Percentiles rank a stretch among this genome's conserved stretches.
These are phyloP conservation scores for Phoxinus dragarum DNA, from an alignment of 2,797 vertebrate species.

Conservation along the genomic window DNA sequence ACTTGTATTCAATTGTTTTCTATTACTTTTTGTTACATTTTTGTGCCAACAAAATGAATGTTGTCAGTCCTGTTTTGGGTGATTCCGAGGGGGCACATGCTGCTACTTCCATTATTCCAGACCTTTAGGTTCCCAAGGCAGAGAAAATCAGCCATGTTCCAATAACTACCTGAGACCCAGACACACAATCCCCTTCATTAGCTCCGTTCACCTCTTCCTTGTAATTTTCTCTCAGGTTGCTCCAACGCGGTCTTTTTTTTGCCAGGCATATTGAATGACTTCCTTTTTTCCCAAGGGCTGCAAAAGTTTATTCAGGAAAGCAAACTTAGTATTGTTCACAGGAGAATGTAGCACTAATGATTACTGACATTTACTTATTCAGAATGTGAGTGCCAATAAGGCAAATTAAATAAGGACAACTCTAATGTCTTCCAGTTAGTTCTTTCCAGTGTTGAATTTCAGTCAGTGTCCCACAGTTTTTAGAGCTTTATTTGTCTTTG, in stretches of 20 bases:
- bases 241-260: conserved; percentile 43
- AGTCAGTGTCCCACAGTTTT: conserved; percentile 46
- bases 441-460: conserved; percentile 55
- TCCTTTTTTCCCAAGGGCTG: conserved; percentile 41
- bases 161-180: conserved; percentile 54
- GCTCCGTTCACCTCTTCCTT: conserved; percentile 56
- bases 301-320: conserved; percentile 47
- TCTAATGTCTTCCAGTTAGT: conserved; percentile 43
- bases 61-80: conserved; percentile 2
- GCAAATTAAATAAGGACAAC: conserved; percentile 36
- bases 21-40: conserved; percentile 8
- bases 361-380: conserved; percentile 61
- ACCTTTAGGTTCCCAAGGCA: conserved; percentile 51
- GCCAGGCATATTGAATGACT: conserved; percentile 62
- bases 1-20: background rate
- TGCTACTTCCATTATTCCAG: conserved; percentile 47
- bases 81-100: conserved; percentile 31
- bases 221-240: conserved; percentile 59
- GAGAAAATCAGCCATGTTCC: conserved; percentile 53
- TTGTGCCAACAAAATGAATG: conserved; percentile 15
- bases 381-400: conserved; percentile 26
- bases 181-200: conserved; percentile 64
- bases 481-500: conserved; percentile 40
- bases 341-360: conserved; percentile 52
- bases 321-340: conserved; percentile 51